phyloP scores from a whole-genome alignment of 2,797 vertebrate species.

The Sebastes nivosus region DNA sequence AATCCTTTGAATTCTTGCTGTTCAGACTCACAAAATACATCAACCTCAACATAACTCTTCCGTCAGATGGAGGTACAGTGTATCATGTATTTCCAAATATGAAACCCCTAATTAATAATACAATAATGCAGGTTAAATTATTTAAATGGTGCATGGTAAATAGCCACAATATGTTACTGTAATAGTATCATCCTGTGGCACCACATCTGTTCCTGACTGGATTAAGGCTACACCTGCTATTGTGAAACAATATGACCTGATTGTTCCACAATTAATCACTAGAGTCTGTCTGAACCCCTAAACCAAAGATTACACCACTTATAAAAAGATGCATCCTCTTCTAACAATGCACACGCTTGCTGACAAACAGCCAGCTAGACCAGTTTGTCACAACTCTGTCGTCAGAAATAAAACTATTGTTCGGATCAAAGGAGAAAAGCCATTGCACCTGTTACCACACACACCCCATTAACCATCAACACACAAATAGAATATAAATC shows the following conservation, averaged over 20 bases:
- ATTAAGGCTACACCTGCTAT: neutral
- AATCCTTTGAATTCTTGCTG: neutral
- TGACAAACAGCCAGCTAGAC: neutral
- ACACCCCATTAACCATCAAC: neutral
- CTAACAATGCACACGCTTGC: neutral
- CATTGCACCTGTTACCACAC: neutral
- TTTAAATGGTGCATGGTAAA: neutral
- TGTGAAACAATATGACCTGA: neutral
- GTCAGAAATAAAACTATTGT: neutral
- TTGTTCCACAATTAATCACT: neutral
- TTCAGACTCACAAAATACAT: neutral
- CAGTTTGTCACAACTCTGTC: neutral
- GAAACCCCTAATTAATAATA: slow-evolving; percentile 41
- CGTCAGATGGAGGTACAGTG: neutral
- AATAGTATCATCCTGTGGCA: neutral
- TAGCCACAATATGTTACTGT: neutral
- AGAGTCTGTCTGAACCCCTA: neutral
- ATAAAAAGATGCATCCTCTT: neutral
- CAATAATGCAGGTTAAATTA: slow-evolving; percentile 11
- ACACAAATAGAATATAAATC: neutral
- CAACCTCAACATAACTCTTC: neutral
- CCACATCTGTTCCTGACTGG: neutral
- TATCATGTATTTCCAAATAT: slow-evolving; percentile 4
- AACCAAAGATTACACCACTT: neutral
- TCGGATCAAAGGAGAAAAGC: neutral